Evolutionary conservation across 2,113 vertebrate species (phyloP).

Genomic region (Onychostruthus taczanowskii): DNA sequence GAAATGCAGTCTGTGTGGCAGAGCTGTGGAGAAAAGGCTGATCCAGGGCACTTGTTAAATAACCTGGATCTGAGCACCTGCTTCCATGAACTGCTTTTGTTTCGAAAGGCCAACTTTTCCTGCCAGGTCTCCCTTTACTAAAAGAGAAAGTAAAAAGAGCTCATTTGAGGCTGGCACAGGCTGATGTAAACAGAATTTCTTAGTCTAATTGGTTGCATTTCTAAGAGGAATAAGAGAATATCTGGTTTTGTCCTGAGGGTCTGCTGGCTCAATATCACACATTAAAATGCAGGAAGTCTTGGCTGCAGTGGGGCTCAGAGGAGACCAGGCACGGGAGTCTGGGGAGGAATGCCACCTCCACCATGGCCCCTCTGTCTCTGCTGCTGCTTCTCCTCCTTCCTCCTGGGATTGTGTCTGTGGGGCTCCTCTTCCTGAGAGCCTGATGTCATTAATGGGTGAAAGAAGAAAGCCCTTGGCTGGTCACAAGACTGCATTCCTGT

Average conservation of each 20-base stretch:
- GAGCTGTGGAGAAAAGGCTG: neutral
- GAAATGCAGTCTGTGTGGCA: fast-evolving
- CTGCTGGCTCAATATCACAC: neutral
- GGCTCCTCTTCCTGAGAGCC: neutral
- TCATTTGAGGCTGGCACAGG: neutral
- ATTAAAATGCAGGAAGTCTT: neutral
- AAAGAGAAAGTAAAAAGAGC: neutral
- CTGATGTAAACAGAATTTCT: neutral
- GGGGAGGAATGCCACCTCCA: neutral
- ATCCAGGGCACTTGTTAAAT: neutral
- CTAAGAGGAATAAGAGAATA: neutral
- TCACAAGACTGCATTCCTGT: neutral
- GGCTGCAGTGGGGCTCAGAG: neutral
- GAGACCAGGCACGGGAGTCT: neutral
- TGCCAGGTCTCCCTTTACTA: neutral
- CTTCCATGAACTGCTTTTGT: neutral
- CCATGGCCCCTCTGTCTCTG: neutral
- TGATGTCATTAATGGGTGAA: neutral
- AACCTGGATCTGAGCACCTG: neutral
- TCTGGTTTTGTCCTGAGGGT: neutral
- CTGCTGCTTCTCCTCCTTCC: neutral
- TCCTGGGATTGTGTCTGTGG: neutral
- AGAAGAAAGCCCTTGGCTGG: neutral
- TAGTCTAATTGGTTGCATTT: neutral
- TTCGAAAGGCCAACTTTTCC: neutral